These are phyloP conservation scores for Rhagonycha lutea DNA, from an alignment of 2,888 invertebrate genomes.

Conservation along the genomic window DNA sequence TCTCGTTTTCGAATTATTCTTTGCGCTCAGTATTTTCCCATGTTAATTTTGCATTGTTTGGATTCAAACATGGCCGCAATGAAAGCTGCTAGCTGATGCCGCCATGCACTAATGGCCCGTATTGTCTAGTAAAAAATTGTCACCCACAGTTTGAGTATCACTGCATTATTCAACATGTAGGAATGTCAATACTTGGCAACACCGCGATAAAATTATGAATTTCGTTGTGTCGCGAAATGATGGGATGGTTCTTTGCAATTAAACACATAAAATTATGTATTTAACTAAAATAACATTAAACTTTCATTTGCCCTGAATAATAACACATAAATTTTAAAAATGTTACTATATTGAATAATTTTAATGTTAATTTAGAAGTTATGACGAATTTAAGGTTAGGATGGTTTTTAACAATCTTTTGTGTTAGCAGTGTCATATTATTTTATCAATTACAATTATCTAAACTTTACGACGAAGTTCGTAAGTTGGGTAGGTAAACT, in stretches of 20 bases:
- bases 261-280: background rate
- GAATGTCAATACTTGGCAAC: background rate
- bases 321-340: background rate
- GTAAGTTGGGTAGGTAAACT: constrained; percentile 31
- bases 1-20: too few relatives aligned
- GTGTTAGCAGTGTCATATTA: constrained; percentile 30
- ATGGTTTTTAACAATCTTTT: constrained; percentile 34
- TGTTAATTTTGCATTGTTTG: too few relatives aligned
- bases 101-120: too few relatives aligned
- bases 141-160: too few relatives aligned
- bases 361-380: background rate
- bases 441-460: constrained; percentile 36
- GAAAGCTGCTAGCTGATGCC: too few relatives aligned
- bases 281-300: background rate
- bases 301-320: background rate
- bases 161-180: background rate
- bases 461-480: constrained; percentile 33
- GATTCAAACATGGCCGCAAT: too few relatives aligned
- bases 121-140: too few relatives aligned
- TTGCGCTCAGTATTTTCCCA: too few relatives aligned
- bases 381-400: constrained; percentile 39
- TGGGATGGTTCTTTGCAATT: background rate
- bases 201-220: background rate
- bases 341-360: background rate
- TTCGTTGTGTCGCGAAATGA: background rate